Base-by-base conservation (phyloP, 2,888 invertebrate species). In the Camptogramma bilineatum region DNA sequence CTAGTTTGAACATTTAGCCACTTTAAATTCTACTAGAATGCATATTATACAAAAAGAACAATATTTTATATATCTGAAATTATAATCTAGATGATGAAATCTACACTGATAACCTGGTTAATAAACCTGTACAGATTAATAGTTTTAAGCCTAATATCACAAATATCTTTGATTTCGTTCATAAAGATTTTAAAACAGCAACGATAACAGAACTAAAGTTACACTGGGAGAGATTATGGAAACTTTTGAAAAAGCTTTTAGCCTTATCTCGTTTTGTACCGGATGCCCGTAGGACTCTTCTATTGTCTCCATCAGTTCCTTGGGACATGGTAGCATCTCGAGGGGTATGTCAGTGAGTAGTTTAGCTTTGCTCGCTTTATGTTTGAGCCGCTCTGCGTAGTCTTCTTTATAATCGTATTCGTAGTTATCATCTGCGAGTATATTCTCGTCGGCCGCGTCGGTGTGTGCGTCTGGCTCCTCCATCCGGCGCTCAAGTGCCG, bases 321-420 rank as follows among this genome's bases (percentile, higher is more conserved):
- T 91, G 0, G 93, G 91, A 76, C 93, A 93, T 1, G 93, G 91
- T 4, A 93, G 82, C n/a, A 81, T 77, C 62, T 91, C 88, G 48
- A 91, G 44, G 0, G 93, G 91, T 58, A 92, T 85, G 66, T 93
- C 89, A 47, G 82, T 82, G 31, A 93, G 80, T 73, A 86, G 90
- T 48, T 85, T 86, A 9, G 88, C 86, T 72, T 85, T 88, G 66
- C 76, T 82, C 4, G 76, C 72, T 71, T 82, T 82, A 10, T 77
- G 60, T 72, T 84, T 83, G 58, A 82, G 80, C 62, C 77, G 83
- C 39, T 87, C 87, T 16, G 73, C 75, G 62, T 88, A 86, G 44
- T 91, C 88, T 1, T 89, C 87, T 77, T 89, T 90, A 39, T 91
- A 90, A 54, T 91, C 90, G 72, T 91, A 91, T 55, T 91, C 91